A percentile compares a stretch with the other conserved stretches of the same genome.
Conservation (phyloP, 2,888 invertebrate species). For the Adela reaumurella region DNA sequence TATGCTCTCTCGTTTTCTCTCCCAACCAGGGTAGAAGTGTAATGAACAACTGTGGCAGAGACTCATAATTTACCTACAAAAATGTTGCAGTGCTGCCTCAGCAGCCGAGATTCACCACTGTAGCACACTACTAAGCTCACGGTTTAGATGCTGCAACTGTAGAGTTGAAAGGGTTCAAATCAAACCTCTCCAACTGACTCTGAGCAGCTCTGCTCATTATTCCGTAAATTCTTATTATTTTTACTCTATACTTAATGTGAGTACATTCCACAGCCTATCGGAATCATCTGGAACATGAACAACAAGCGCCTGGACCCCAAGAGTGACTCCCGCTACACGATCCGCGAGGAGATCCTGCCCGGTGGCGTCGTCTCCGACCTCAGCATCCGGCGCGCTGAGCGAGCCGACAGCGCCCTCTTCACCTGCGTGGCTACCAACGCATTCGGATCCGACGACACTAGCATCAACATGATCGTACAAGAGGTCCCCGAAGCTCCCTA, state of each 20-base stretch:
- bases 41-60: no score
- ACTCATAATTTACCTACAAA: no score
- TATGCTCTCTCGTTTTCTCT: no score
- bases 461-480: conserved; percentile 93
- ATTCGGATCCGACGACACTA: conserved; percentile 92
- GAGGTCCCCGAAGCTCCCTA: conserved; percentile 89
- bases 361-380: conserved; percentile 86
- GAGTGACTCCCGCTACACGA: conserved; percentile 81
- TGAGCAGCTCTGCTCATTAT: no score
- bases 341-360: conserved; percentile 81
- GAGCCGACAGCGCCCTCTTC: conserved; percentile 84
- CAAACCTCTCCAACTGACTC: no score
- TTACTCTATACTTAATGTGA: neutral
- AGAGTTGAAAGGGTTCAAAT: no score
- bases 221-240: no score
- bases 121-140: no score
- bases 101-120: no score
- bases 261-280: conserved; percentile 63
- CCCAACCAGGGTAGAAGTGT: no score
- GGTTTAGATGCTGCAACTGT: no score
- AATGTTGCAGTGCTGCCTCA: no score
- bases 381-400: conserved; percentile 84
- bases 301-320: conserved; percentile 88
- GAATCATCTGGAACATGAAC: conserved; percentile 93
- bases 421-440: conserved; percentile 92